Evolutionary conservation across 2,797 vertebrate genomes (phyloP).

Genomic region (Mallotus villosus): DNA sequence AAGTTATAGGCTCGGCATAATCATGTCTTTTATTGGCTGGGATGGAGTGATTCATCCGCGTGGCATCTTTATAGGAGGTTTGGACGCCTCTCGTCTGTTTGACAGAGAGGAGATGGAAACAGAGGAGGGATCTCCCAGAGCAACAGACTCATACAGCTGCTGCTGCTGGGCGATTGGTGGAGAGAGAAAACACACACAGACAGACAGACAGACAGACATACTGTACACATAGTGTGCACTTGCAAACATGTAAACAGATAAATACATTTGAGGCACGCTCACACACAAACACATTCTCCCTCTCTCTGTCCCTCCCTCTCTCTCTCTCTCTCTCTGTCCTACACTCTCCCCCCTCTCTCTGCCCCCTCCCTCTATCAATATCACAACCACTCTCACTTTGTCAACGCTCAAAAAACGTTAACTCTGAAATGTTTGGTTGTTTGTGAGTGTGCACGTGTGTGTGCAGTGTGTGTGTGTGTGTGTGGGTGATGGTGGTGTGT

Average conservation of each 20-base stretch:
- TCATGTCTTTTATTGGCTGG: constrained; percentile 54
- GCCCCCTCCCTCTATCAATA: no score
- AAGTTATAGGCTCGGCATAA: constrained; percentile 47
- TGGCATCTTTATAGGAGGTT: constrained; percentile 53
- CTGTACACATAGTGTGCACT: background rate
- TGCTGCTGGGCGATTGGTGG: background rate
- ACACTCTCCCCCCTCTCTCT: background rate
- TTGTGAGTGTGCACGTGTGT: no score
- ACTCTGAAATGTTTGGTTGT: no score
- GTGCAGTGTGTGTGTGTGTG: no score
- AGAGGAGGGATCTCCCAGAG: background rate
- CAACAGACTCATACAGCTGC: constrained; percentile 22
- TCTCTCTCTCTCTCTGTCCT: background rate
- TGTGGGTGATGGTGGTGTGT: no score
- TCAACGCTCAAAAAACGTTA: no score
- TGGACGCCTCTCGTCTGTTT: constrained; percentile 16
- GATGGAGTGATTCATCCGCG: constrained; percentile 42
- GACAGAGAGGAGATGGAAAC: constrained; percentile 1
- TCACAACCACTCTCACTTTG: no score
- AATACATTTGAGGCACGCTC: background rate
- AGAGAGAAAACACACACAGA: background rate
- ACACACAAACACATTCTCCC: background rate
- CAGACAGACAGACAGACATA: background rate
- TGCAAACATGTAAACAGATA: background rate
- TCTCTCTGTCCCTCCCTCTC: constrained; percentile 11